Conservation (phyloP, 2,113 vertebrate genomes). For the Takifugu bimaculatus region DNA sequence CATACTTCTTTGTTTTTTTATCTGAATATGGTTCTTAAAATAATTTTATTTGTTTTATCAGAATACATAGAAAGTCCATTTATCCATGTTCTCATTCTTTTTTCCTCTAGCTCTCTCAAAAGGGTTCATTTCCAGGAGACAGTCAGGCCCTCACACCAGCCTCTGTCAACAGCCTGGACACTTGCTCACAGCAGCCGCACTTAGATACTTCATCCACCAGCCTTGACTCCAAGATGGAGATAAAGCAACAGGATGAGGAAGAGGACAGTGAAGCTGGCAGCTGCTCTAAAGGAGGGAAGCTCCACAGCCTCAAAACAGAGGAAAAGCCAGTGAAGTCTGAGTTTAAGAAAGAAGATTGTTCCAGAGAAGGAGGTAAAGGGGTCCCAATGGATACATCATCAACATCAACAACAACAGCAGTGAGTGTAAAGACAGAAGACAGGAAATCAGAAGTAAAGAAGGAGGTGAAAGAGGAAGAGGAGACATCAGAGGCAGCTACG, state of each 20-base stretch:
- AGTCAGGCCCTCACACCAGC: constrained; percentile 88
- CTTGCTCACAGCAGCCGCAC: constrained; percentile 83
- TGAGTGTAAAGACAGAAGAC: constrained; percentile 73
- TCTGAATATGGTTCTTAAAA: no score
- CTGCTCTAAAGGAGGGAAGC: constrained; percentile 71
- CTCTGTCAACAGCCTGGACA: constrained; percentile 89
- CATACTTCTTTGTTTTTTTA: no score
- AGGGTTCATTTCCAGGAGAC: constrained; percentile 82
- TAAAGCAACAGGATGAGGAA: constrained; percentile 77
- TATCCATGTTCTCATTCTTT: background rate
- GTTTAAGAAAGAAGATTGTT: constrained; percentile 72
- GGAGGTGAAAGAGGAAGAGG: constrained; percentile 87
- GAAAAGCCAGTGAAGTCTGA: constrained; percentile 79
- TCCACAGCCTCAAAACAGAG: constrained; percentile 78
- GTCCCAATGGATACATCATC: constrained; percentile 77
- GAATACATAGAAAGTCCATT: background rate
- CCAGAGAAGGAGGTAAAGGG: constrained; percentile 80
- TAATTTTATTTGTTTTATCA: background rate
- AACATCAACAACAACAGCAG: constrained; percentile 1
- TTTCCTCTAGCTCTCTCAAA: constrained; percentile 84
- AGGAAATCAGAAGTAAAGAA: constrained; percentile 84
- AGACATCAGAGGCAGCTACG: constrained; percentile 74
- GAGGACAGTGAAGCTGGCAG: constrained; percentile 71
- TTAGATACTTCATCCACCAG: constrained; percentile 76
- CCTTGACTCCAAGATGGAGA: constrained; percentile 82